Evolutionary conservation across 1,140 invertebrate genomes (phyloP), one percentile per base, ranked within the genome.

Genomic region (Rhyzopertha dominica): DNA sequence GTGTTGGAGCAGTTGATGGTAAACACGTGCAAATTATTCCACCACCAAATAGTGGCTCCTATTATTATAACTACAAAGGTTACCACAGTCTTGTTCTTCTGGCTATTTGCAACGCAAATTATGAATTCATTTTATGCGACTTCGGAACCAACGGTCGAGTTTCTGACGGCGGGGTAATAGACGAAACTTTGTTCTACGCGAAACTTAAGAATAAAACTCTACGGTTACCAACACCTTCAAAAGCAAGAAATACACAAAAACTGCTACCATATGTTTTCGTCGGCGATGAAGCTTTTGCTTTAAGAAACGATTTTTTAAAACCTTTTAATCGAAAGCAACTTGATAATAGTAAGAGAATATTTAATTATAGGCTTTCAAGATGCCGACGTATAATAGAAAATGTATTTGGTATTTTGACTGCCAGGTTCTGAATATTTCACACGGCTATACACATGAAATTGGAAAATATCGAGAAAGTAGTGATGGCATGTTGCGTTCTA

Each of bases 271-370:
- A 53, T 36, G 46, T 66, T 41, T 59, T 70, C 52, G 47, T 69
- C 14, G 65, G 59, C 9, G 67, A 71, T 56, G 63, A 68, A 48
- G 63, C 65, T 19, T 72, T 71, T 50, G 49, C 51, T 19, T 34
- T 71, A 12, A 44, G 49, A 13, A 16, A 42, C 5, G 49, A 65
- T 43, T 42, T 68, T 28, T 46, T 67, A 51, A 67, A 59, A 24
- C 65, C 63, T 40, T 69, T 53, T 37, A 49, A 44, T 10, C 29
- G 39, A 46, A 45, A 26, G 30, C 25, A 42, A 31, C 13, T 54
- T 26, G 32, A 49, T 43, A 14, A 45, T 14, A 43, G 56, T 14
- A 52, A 55, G 36, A 56, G 52, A 35, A 56, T 58, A 32, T 67
- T 44, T 63, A 65, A 70, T 46, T 68, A 63, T 34, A 36, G 68